Conservation (phyloP, 2,888 invertebrate genomes). For the Eumerus sabulonum region DNA sequence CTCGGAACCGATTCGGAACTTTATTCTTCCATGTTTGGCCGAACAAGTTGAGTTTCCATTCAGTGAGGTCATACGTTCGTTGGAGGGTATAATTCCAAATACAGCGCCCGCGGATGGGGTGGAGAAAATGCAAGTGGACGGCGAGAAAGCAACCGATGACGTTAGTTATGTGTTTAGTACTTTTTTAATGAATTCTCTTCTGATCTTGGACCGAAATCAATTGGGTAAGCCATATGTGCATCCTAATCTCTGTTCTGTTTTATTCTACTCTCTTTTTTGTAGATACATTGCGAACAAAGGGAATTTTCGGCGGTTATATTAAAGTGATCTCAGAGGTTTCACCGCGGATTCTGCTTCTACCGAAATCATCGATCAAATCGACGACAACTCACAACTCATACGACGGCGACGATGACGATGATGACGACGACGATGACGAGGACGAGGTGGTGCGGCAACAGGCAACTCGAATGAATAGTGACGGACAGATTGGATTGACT, state of each 20-base stretch:
- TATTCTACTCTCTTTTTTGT: not conserved
- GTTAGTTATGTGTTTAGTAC: conserved; percentile 72
- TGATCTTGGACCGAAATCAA: conserved; percentile 76
- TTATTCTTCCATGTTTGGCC: conserved; percentile 85
- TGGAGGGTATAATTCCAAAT: conserved; percentile 74
- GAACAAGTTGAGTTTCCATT: conserved; percentile 80
- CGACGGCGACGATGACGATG: conserved; percentile 73
- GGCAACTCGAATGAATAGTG: conserved; percentile 63
- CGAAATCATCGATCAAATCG: conserved; percentile 74
- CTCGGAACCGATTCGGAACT: conserved; percentile 84
- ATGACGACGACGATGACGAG: conserved; percentile 73
- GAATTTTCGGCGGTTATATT: conserved; percentile 74
- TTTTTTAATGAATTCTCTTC: conserved; percentile 76
- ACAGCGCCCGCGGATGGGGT: conserved; percentile 62
- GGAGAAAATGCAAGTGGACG: conserved; percentile 70
- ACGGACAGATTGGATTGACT: conserved; percentile 66
- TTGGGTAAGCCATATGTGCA: conserved; percentile 70
- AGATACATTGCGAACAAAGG: conserved; percentile 72
- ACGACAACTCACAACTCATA: conserved; percentile 69
- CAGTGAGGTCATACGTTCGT: conserved; percentile 79
- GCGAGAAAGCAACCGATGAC: conserved; percentile 31
- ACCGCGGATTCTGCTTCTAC: conserved; percentile 75
- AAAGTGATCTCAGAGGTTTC: conserved; percentile 77
- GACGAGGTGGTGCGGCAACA: conserved; percentile 73
- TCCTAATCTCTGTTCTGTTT: not conserved